Conservation (phyloP, 2,797 vertebrate genomes). For the Bradypus variegatus region DNA sequence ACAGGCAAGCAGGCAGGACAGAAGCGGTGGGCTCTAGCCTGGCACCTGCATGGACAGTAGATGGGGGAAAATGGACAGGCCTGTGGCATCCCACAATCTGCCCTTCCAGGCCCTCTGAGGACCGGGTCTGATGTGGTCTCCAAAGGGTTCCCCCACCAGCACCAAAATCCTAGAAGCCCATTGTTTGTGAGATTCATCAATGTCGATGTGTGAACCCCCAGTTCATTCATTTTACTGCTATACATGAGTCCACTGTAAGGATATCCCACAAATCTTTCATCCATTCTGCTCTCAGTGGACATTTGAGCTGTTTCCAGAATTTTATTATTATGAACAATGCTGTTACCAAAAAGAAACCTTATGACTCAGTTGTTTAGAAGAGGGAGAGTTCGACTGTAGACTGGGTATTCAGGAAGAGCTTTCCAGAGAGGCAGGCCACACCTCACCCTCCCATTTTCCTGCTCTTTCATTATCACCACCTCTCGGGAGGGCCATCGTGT, state of each 20-base stretch:
- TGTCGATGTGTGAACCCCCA: accelerated
- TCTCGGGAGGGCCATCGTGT: neutral
- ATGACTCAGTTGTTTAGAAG: neutral
- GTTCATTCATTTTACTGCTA: neutral
- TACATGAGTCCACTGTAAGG: neutral
- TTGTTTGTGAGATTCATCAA: neutral
- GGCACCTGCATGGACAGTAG: neutral
- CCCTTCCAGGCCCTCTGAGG: neutral
- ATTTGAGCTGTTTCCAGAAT: neutral
- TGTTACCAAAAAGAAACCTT: neutral
- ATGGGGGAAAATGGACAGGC: accelerated
- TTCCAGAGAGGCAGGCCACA: neutral
- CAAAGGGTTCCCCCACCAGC: neutral
- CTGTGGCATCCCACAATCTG: neutral
- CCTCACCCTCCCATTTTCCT: neutral
- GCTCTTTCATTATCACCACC: too few relatives aligned
- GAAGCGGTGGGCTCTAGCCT: neutral
- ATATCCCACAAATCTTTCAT: accelerated
- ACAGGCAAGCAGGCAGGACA: neutral
- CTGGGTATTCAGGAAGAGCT: neutral
- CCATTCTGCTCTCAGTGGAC: neutral
- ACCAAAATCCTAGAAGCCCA: neutral
- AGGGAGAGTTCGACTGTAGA: neutral
- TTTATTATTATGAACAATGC: neutral
- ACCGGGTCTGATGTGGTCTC: neutral